These are phyloP conservation scores for Periophthalmus modestus DNA, from an alignment of 2,113 vertebrate species.

Conservation along the genomic window DNA sequence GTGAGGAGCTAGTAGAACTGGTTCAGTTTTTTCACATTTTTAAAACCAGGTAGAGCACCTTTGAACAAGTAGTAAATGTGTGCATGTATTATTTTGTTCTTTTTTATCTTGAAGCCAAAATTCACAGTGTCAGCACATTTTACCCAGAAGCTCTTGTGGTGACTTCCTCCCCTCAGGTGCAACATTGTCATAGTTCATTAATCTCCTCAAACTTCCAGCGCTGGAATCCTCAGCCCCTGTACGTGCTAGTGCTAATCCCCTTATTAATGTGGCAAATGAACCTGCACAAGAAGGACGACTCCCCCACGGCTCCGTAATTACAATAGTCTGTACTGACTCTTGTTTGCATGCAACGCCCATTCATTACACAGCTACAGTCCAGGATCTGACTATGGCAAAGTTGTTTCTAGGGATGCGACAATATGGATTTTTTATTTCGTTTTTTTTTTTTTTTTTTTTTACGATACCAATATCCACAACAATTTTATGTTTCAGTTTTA, in stretches of 20 bases:
- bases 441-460: too few relatives aligned
- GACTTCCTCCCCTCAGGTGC: constrained; percentile 81
- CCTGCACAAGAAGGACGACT: constrained; percentile 79
- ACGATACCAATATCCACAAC: too few relatives aligned
- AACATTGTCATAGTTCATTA: constrained; percentile 88
- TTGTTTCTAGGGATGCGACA: constrained; percentile 12
- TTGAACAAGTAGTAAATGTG: not conserved
- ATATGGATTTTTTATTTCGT: too few relatives aligned
- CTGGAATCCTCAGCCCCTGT: constrained; percentile 67
- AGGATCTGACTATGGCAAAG: constrained; percentile 16
- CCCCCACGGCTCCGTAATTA: constrained; percentile 81
- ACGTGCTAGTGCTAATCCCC: constrained; percentile 79
- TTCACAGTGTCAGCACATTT: constrained; percentile 70
- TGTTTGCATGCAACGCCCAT: constrained; percentile 71
- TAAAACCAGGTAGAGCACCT: not conserved
- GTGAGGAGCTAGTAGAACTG: too few relatives aligned
- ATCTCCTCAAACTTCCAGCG: constrained; percentile 81
- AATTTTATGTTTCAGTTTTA: too few relatives aligned
- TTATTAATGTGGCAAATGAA: constrained; percentile 83
- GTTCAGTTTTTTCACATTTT: too few relatives aligned
- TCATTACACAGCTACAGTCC: constrained; percentile 66
- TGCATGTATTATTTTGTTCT: not conserved
- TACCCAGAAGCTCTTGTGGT: constrained; percentile 77
- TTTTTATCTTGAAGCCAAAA: constrained; percentile 42
- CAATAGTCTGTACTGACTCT: constrained; percentile 74